Conservation (phyloP, 2,113 vertebrate species). For the Ophthalmolycus amberensis region DNA sequence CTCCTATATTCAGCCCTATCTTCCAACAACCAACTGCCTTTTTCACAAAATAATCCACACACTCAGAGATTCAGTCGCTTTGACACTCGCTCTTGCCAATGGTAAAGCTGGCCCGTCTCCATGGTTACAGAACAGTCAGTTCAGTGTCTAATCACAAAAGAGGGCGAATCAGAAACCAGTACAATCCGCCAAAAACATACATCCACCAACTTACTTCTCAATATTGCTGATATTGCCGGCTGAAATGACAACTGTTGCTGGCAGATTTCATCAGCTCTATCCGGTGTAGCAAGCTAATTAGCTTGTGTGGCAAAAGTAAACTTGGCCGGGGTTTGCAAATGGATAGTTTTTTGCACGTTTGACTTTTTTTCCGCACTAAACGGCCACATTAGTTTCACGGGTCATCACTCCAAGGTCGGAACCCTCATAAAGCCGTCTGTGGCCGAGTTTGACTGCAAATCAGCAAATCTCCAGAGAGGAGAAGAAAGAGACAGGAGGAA, state of each 20-base stretch:
- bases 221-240: no score
- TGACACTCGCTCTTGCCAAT: neutral
- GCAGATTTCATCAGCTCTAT: no score
- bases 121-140: slow-evolving; percentile 24
- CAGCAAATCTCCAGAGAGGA: neutral
- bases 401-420: neutral
- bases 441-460: slow-evolving; percentile 2
- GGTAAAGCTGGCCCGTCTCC: neutral
- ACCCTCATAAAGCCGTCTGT: slow-evolving; percentile 8
- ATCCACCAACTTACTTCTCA: no score
- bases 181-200: no score
- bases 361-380: neutral
- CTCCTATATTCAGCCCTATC: neutral
- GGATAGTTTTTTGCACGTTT: neutral
- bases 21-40: neutral
- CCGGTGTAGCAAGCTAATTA: neutral
- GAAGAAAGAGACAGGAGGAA: neutral
- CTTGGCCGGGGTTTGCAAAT: neutral
- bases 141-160: neutral
- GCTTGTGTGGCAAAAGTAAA: neutral
- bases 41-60: slow-evolving; percentile 3
- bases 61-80: neutral
- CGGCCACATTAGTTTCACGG: neutral
- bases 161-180: neutral
- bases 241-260: neutral